Conservation (phyloP, 2,797 vertebrate genomes). For the Phalanger gymnotis region DNA sequence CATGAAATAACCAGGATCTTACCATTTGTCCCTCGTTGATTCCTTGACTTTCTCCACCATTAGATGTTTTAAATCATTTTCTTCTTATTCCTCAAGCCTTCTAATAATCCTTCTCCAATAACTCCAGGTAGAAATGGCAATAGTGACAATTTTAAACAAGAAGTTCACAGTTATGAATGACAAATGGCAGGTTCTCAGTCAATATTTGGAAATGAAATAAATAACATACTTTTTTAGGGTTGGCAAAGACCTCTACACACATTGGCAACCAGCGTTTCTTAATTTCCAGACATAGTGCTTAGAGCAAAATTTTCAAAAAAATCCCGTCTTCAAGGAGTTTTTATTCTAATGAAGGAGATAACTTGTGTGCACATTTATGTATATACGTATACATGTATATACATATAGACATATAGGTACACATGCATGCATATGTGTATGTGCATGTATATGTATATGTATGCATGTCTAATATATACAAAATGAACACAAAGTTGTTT, state of each 20-base stretch:
- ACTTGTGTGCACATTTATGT: not conserved
- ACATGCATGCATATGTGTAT: too few relatives aligned
- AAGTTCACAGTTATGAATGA: not conserved
- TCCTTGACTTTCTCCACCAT: not conserved
- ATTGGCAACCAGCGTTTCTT: conserved; percentile 9
- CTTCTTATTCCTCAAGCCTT: not conserved
- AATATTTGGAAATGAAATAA: not conserved
- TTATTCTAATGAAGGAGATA: conserved; percentile 7
- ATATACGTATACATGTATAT: not conserved
- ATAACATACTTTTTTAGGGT: not conserved
- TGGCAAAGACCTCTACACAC: not conserved
- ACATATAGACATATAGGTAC: not conserved
- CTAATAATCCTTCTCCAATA: not conserved
- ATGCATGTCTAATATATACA: not conserved
- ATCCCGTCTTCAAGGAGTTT: conserved; percentile 14
- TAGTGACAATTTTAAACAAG: too few relatives aligned
- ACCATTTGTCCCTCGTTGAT: not conserved
- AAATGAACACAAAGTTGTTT: not conserved
- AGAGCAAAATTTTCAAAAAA: conserved; percentile 1
- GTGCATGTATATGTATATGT: too few relatives aligned
- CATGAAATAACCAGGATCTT: not conserved
- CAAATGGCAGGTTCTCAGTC: not conserved
- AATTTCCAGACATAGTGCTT: conserved; percentile 8
- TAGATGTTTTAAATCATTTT: too few relatives aligned
- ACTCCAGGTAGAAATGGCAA: not conserved